phyloP scores from a whole-genome alignment of 1,140 invertebrate genomes.

The Drosophila asahinai region DNA sequence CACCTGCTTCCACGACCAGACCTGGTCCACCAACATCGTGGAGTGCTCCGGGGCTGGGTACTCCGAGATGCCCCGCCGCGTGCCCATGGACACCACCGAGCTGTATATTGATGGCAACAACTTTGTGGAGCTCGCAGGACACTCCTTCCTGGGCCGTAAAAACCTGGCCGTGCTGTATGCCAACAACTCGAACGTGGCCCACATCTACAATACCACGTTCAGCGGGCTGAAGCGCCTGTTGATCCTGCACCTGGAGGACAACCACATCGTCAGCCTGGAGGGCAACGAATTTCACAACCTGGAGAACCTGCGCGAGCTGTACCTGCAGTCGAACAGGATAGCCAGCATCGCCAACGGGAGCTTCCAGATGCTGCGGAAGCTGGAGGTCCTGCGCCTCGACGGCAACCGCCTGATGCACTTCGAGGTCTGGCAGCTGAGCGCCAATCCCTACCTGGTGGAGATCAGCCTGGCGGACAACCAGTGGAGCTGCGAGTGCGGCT shows the following conservation, averaged over 20 bases:
- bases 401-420: conserved; percentile 93
- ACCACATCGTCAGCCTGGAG: conserved; percentile 91
- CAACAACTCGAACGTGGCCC: conserved; percentile 94
- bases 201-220: conserved; percentile 95
- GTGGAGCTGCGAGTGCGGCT: conserved; percentile 96
- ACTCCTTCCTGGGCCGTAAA: conserved; percentile 96
- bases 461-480: conserved; percentile 93
- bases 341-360: conserved; percentile 93
- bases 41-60: conserved; percentile 94
- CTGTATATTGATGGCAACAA: conserved; percentile 96
- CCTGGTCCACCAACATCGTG: conserved; percentile 96
- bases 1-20: conserved; percentile 97
- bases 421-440: conserved; percentile 90
- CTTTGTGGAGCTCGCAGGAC: conserved; percentile 93
- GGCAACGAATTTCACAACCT: conserved; percentile 94
- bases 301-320: conserved; percentile 92
- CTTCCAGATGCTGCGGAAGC: conserved; percentile 91
- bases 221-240: conserved; percentile 92
- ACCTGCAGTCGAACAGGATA: conserved; percentile 95
- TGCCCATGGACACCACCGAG: conserved; percentile 97
- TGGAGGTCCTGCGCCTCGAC: conserved; percentile 94
- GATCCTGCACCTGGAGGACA: conserved; percentile 94
- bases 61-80: conserved; percentile 92
- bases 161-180: conserved; percentile 94
- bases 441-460: conserved; percentile 92